Percentiles rank a stretch among this genome's conserved stretches.
phyloP scores from a whole-genome alignment of 1,140 invertebrate genomes.

The Philopotamus ludificatus region DNA sequence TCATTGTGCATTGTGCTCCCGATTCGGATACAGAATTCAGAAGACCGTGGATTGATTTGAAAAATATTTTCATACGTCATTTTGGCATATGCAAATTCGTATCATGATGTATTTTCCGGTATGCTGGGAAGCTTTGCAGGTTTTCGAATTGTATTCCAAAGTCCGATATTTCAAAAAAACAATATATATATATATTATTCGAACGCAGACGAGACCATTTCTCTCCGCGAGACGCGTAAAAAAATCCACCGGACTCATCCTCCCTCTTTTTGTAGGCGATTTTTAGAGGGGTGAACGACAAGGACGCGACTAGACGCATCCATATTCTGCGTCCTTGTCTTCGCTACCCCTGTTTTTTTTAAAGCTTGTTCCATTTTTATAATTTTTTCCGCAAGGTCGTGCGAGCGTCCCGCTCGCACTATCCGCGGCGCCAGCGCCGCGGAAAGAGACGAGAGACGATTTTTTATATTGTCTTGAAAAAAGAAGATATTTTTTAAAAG shows the following conservation, averaged over 20 bases:
- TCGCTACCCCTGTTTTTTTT: conserved; percentile 26
- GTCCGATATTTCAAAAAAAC: background rate
- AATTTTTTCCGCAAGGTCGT: conserved; percentile 11
- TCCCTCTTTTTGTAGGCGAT: conserved; percentile 1
- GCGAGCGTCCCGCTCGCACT: background rate
- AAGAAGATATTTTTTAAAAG: conserved; percentile 22
- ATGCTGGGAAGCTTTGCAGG: too few species aligned
- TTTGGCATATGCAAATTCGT: too few species aligned
- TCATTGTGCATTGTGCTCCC: too few species aligned
- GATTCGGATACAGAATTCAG: too few species aligned
- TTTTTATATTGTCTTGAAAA: background rate
- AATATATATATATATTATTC: conserved; percentile 16
- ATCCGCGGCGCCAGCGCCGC: background rate
- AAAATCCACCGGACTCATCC: conserved; percentile 17
- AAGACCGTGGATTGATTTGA: too few species aligned
- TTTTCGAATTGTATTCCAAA: background rate
- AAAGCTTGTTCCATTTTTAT: conserved; percentile 27
- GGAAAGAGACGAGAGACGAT: background rate
- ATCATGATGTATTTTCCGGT: too few species aligned
- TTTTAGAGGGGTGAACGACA: conserved; percentile 16
- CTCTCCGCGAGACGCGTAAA: conserved; percentile 26
- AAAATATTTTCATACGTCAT: too few species aligned
- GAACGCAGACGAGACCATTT: conserved; percentile 22
- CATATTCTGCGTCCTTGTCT: background rate
- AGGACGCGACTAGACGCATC: background rate